Percentiles rank a stretch among this genome's conserved stretches.
Evolutionary conservation across 2,113 vertebrate species (phyloP).

Genomic region (Coracopsis vasa): DNA sequence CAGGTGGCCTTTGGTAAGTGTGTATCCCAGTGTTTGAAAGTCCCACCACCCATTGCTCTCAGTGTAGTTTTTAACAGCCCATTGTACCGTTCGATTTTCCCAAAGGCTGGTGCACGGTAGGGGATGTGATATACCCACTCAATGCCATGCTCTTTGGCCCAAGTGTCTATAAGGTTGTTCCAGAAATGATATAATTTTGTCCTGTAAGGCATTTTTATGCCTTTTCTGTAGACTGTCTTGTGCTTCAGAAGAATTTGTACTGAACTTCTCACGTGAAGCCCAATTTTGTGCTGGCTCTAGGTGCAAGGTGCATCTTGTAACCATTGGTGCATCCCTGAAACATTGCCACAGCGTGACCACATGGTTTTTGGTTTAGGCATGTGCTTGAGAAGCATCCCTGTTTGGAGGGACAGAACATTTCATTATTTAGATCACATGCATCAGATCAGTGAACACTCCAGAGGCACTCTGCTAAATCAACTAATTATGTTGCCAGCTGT

Average conservation of each 20-base stretch:
- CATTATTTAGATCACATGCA: neutral
- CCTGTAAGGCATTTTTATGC: neutral
- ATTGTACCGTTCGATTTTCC: too few relatives aligned
- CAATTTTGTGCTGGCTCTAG: neutral
- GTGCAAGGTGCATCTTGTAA: neutral
- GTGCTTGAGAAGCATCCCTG: neutral
- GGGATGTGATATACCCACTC: neutral
- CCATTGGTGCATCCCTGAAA: neutral
- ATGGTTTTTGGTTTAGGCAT: neutral
- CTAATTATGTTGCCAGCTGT: neutral
- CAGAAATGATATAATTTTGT: neutral
- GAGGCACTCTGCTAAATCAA: constrained; percentile 7
- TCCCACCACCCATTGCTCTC: too few relatives aligned
- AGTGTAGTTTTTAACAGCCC: too few relatives aligned
- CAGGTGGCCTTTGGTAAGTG: too few relatives aligned
- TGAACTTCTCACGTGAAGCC: neutral
- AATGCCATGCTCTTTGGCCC: neutral
- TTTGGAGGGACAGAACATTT: neutral
- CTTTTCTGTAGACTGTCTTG: neutral
- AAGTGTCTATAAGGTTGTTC: neutral
- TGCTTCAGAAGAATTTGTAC: neutral
- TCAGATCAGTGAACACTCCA: neutral
- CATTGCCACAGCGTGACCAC: neutral
- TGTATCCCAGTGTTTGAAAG: too few relatives aligned
- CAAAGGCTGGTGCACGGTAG: neutral